These are phyloP conservation scores for Tychaedon coryphoeus DNA, from an alignment of 2,113 vertebrate species.

Conservation along the genomic window DNA sequence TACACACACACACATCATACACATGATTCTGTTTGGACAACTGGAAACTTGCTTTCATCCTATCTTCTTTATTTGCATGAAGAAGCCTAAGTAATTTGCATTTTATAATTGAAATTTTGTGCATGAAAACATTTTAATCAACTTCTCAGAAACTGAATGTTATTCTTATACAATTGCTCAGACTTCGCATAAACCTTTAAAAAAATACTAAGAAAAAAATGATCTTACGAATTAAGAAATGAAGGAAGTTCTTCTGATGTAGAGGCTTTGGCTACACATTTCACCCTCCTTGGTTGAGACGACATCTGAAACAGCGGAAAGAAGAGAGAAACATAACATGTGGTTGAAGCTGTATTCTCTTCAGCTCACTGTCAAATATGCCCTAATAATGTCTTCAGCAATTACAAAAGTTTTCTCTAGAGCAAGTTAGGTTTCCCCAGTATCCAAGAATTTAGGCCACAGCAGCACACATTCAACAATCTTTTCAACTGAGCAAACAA, in stretches of 20 bases:
- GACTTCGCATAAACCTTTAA: neutral
- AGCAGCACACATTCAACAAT: neutral
- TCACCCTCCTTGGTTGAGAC: slow-evolving; percentile 62
- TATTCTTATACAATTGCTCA: accelerated
- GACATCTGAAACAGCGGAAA: slow-evolving; percentile 67
- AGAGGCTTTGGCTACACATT: slow-evolving; percentile 43
- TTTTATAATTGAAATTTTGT: neutral
- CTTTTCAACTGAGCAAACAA: neutral
- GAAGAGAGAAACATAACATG: neutral
- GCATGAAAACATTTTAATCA: neutral
- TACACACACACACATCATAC: neutral
- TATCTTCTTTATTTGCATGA: neutral
- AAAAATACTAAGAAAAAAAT: neutral
- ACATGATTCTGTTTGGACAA: neutral
- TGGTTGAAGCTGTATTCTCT: neutral
- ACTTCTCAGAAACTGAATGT: neutral
- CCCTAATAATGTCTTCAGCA: neutral
- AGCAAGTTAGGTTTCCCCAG: neutral
- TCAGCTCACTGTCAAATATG: neutral
- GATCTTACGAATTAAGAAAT: slow-evolving; percentile 70
- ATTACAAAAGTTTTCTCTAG: neutral
- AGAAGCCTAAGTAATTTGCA: neutral
- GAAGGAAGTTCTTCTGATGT: slow-evolving; percentile 53
- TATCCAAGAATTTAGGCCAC: neutral
- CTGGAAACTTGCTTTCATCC: neutral